Evolutionary conservation across 2,888 invertebrate species (phyloP).

Genomic region (Hirtodrosophila cameraria): DNA sequence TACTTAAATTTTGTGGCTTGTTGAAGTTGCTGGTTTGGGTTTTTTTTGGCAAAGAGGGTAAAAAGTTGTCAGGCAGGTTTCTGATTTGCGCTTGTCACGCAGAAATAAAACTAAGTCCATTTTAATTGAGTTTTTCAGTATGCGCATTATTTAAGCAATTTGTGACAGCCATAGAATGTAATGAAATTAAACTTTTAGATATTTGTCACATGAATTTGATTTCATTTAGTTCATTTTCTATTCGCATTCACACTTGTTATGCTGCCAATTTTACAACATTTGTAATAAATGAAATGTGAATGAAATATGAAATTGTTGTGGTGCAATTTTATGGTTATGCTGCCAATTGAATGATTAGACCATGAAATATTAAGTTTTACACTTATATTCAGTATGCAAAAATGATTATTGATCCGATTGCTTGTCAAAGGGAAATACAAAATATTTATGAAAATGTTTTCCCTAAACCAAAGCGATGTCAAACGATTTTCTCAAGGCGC

Average conservation of each 20-base stretch:
- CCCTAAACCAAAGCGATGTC: constrained; percentile 24
- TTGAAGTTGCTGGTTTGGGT: constrained; percentile 13
- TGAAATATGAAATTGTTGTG: constrained; percentile 46
- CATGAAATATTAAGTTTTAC: constrained; percentile 18
- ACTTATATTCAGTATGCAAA: constrained; percentile 5
- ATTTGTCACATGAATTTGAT: constrained; percentile 70
- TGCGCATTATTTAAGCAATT: constrained; percentile 36
- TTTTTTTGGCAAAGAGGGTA: no score
- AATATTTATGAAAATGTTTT: constrained; percentile 48
- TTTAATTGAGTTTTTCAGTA: constrained; percentile 74
- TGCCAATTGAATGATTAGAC: constrained; percentile 2
- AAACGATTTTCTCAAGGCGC: constrained; percentile 33
- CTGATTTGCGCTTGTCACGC: constrained; percentile 64
- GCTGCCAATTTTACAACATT: constrained; percentile 56
- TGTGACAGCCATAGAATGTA: constrained; percentile 38
- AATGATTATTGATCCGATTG: no score
- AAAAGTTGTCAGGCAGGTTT: background rate
- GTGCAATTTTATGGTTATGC: constrained; percentile 34
- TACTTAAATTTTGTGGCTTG: constrained; percentile 44
- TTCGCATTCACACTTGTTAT: constrained; percentile 30
- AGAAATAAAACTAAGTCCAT: constrained; percentile 67
- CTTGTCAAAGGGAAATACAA: background rate
- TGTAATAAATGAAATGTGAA: constrained; percentile 54
- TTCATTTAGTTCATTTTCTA: constrained; percentile 36
- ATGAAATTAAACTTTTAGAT: constrained; percentile 61